Evolutionary conservation across 1,140 invertebrate species (phyloP), one percentile per base, ranked within the genome.

Genomic region (Pissodes strobi): DNA sequence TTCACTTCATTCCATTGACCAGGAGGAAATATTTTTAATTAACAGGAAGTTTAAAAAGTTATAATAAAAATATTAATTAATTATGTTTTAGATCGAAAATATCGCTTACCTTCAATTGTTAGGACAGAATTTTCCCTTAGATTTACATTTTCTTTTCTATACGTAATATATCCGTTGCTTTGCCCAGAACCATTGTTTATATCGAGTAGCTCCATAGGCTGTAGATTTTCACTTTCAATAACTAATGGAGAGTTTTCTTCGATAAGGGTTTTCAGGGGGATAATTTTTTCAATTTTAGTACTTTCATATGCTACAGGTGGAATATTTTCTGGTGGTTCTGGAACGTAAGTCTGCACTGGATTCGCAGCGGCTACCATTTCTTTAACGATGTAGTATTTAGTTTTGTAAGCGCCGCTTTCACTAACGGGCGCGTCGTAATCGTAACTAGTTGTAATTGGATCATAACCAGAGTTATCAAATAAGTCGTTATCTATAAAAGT

Each of bases 131-230:
- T 60, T 25, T 61, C 45, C 30, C 60, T 30, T n/a, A 79, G 69
- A 43, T 70, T 39, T 13, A 73, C 30, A 43, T 71, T 66, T 17
- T 72, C 64, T 49, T 78, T 80, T 25, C 66, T 48, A 67, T 87
- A 86, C 17, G 84, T 43, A 52, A 85, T 80, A 66, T 83, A 86
- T 0, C 86, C 86, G 70, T 83, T 85, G 57, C 80, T 81, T 74
- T 87, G 86, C 0, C 85, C 85, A 64, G 76, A 79, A 6, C 75
- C 76, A 48, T 80, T 75, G 66, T 84, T 82, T n/a, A 85, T 80
- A n/a, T 79, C 72, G n/a, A 86, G 72, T 48, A 78, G 70, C 72
- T 87, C 86, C 86, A 87, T 87, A 15, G 78, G 67, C 1, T 79
- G 37, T 10, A 76, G 39, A 21, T 68, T 63, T 30, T 57, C 8